These are phyloP conservation scores for Pinna nobilis DNA, from an alignment of 1,140 invertebrate species.

Conservation along the genomic window DNA sequence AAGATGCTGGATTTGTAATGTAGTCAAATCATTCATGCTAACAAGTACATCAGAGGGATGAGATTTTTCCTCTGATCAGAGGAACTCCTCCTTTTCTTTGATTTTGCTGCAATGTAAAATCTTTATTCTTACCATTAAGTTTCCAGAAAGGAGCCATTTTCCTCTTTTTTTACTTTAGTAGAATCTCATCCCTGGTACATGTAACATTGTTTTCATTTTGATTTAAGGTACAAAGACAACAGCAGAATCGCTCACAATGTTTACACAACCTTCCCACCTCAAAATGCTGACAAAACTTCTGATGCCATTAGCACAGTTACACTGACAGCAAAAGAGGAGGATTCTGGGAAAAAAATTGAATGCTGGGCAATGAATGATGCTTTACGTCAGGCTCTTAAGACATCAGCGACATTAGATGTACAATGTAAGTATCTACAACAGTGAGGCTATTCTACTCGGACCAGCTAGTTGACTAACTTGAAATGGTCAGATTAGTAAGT, in stretches of 20 bases:
- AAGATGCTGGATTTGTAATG: too few species aligned
- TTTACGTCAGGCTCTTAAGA: constrained; percentile 58
- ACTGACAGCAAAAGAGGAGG: constrained; percentile 83
- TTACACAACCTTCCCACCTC: constrained; percentile 30
- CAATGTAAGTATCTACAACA: constrained; percentile 68
- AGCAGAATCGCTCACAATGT: constrained; percentile 32
- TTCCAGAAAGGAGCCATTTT: too few species aligned
- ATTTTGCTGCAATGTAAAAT: too few species aligned
- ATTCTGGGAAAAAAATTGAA: constrained; percentile 92
- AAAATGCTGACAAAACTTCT: constrained; percentile 77
- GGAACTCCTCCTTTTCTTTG: background rate
- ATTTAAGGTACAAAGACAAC: constrained; percentile 24
- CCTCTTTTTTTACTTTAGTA: too few species aligned
- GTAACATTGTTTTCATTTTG: background rate
- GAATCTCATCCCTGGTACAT: background rate
- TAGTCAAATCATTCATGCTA: too few species aligned
- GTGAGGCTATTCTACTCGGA: too few species aligned
- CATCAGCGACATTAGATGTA: constrained; percentile 70
- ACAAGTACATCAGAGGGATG: too few species aligned
- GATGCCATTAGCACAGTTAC: constrained; percentile 87
- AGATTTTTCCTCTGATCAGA: too few species aligned
- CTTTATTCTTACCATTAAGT: too few species aligned
- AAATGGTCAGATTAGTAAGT: too few species aligned
- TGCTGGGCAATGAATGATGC: constrained; percentile 79
- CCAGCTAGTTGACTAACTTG: too few species aligned